Evolutionary conservation across 2,113 vertebrate genomes (phyloP).

Genomic region (Xenopus tropicalis): DNA sequence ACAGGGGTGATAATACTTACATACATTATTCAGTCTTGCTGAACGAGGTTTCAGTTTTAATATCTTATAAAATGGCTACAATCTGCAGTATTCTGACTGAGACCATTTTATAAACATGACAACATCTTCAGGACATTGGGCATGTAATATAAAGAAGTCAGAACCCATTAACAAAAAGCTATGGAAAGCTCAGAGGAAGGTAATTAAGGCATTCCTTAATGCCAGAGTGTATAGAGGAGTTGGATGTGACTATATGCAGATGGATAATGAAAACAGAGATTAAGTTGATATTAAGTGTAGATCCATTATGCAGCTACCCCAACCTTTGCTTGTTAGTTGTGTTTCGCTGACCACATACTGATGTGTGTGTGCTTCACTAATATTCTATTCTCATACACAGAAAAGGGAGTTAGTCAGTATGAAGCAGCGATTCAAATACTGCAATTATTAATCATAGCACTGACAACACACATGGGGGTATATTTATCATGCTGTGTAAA

Average conservation of each 20-base stretch:
- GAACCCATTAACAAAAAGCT: constrained; percentile 51
- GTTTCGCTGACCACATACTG: constrained; percentile 44
- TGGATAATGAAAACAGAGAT: constrained; percentile 56
- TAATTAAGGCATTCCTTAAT: constrained; percentile 56
- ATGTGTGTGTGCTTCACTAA: neutral
- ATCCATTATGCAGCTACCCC: too few species aligned
- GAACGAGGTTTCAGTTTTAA: constrained; percentile 53
- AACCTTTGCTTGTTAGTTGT: too few species aligned
- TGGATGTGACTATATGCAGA: constrained; percentile 31
- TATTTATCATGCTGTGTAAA: too few species aligned
- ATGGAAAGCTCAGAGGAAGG: constrained; percentile 38
- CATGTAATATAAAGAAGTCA: constrained; percentile 55
- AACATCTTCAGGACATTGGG: constrained; percentile 53
- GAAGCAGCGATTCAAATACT: too few species aligned
- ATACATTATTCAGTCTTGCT: constrained; percentile 51
- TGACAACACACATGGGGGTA: too few species aligned
- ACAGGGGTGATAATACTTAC: constrained; percentile 34
- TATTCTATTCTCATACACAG: too few species aligned
- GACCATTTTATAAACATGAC: constrained; percentile 60
- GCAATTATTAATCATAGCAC: too few species aligned
- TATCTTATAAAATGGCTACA: constrained; percentile 49
- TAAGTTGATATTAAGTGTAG: constrained; percentile 34
- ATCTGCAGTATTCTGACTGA: constrained; percentile 55
- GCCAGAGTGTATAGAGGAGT: constrained; percentile 45
- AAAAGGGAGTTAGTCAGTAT: too few species aligned